Percentiles rank a stretch among this genome's conserved stretches.
These are phyloP conservation scores for Chelmon rostratus DNA, from an alignment of 2,797 vertebrate genomes.

Conservation along the genomic window DNA sequence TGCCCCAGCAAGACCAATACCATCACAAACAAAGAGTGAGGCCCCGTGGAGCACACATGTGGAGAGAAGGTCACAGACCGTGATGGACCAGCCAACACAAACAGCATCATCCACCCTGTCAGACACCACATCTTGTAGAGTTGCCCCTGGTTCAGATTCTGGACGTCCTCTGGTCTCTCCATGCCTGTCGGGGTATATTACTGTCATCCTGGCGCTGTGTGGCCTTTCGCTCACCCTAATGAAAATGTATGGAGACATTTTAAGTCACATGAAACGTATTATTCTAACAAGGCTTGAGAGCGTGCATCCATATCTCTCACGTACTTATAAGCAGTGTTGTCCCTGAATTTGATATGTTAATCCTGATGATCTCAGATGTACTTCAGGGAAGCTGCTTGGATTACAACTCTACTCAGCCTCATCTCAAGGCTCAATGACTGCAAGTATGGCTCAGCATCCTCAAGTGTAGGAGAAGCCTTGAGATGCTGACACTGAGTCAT, in stretches of 20 bases:
- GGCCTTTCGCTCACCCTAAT: constrained; percentile 44
- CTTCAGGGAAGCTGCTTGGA: constrained; percentile 16
- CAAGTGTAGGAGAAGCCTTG: constrained; percentile 22
- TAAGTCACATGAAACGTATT: constrained; percentile 56
- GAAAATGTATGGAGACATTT: constrained; percentile 66
- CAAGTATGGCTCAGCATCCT: constrained; percentile 28
- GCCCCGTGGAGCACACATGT: constrained; percentile 63
- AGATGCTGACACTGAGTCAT: constrained; percentile 27
- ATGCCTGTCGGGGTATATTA: constrained; percentile 61
- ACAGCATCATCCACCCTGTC: constrained; percentile 49
- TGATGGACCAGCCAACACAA: constrained; percentile 58
- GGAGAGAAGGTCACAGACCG: constrained; percentile 72
- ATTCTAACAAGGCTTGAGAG: constrained; percentile 22
- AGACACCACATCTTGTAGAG: constrained; percentile 46
- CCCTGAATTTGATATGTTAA: constrained; percentile 37
- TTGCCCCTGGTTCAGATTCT: constrained; percentile 55
- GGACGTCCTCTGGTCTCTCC: constrained; percentile 39
- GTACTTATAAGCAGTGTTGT: constrained; percentile 13
- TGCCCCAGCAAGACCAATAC: constrained; percentile 62
- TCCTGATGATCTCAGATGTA: constrained; percentile 24
- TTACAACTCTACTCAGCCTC: constrained; percentile 18
- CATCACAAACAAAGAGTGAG: constrained; percentile 62
- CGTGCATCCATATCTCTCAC: neutral
- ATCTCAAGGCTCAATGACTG: constrained; percentile 4
- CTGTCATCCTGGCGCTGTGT: constrained; percentile 39